A percentile compares a stretch with the other conserved stretches of the same genome.
Conservation (phyloP, 2,888 invertebrate genomes). For the Metopia argyrocephala region DNA sequence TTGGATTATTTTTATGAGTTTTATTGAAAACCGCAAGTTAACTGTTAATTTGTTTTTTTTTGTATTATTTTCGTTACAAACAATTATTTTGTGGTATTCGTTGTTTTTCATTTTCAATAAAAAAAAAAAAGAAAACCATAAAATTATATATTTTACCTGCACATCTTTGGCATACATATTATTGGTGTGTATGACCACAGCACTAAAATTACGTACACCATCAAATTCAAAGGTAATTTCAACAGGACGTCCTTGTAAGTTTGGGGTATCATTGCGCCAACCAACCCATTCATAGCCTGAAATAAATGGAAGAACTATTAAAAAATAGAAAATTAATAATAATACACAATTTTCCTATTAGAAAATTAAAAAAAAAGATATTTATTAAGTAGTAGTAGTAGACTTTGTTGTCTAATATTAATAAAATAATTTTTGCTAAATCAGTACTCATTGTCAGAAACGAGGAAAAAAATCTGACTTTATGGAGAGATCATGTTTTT, state of each 20-base stretch:
- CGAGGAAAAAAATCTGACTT: too few species aligned
- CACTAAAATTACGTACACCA: conserved; percentile 86
- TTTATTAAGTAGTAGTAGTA: too few species aligned
- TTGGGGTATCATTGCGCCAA: conserved; percentile 86
- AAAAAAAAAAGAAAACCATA: too few species aligned
- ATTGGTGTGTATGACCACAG: conserved; percentile 86
- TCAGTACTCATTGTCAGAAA: too few species aligned
- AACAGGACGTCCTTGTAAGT: conserved; percentile 82
- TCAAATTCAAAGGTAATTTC: conserved; percentile 90
- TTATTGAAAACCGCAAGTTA: conserved; percentile 26
- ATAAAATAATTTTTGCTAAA: too few species aligned
- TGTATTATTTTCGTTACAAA: too few species aligned
- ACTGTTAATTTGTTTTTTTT: conserved; percentile 18
- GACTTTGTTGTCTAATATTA: too few species aligned
- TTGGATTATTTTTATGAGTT: too few species aligned
- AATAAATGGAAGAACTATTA: conserved; percentile 65
- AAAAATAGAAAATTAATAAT: background rate
- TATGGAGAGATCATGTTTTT: too few species aligned
- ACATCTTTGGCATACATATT: conserved; percentile 88
- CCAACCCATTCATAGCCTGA: conserved; percentile 91
- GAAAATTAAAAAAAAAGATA: background rate
- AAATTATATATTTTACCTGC: conserved; percentile 79
- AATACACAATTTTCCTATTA: background rate
- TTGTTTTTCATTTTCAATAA: too few species aligned
- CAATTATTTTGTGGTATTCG: background rate